Percentiles rank a stretch among this genome's conserved stretches.
Evolutionary conservation across 1,140 invertebrate genomes (phyloP).

Genomic region (Procambarus virginalis): DNA sequence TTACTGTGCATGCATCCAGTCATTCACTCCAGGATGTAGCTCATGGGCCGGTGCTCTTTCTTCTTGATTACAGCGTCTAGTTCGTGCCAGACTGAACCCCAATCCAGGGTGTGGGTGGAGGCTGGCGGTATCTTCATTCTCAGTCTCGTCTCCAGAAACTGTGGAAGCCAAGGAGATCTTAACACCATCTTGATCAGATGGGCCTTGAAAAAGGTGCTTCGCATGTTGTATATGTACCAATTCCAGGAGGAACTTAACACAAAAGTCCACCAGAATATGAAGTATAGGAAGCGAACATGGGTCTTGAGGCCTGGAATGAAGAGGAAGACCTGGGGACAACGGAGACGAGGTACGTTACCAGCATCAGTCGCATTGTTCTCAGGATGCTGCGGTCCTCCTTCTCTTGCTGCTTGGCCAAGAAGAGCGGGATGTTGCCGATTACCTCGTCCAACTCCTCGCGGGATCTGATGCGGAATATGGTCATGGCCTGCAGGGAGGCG

Average conservation of each 20-base stretch:
- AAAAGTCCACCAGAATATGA: slow-evolving; percentile 16
- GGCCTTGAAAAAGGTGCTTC: slow-evolving; percentile 23
- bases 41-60: not conserved
- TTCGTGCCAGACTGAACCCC: slow-evolving; percentile 15
- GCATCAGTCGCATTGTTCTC: slow-evolving; percentile 14
- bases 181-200: slow-evolving; percentile 4
- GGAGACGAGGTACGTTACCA: slow-evolving; percentile 1
- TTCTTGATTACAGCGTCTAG: slow-evolving; percentile 8
- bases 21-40: not conserved
- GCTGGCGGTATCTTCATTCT: not conserved
- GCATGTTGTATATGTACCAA: slow-evolving; percentile 50
- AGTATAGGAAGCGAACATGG: not conserved
- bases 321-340: slow-evolving; percentile 19
- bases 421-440: not conserved
- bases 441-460: slow-evolving; percentile 5
- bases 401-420: not conserved
- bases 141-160: not conserved
- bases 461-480: not conserved
- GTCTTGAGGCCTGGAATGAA: not conserved
- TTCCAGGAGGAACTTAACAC: slow-evolving; percentile 41
- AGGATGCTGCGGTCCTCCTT: slow-evolving; percentile 22
- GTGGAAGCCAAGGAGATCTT: slow-evolving; percentile 8
- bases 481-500: not conserved
- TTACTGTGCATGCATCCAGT: too few species aligned
- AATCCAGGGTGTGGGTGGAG: slow-evolving; percentile 2